These are phyloP conservation scores for Tragelaphus strepsiceros DNA, from an alignment of 2,113 vertebrate genomes.

Conservation along the genomic window DNA sequence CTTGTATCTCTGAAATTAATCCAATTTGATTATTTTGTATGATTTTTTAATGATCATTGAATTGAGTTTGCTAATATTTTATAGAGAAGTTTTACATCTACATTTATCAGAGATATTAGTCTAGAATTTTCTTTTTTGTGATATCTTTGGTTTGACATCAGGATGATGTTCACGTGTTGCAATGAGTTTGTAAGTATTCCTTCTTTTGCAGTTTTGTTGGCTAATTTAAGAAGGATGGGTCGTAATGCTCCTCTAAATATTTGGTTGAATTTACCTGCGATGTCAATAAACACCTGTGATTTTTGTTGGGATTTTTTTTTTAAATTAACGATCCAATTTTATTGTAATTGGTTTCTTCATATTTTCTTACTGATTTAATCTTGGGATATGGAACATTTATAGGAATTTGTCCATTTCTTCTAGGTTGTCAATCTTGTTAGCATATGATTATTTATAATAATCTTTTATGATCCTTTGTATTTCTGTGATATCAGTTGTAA, in stretches of 20 bases:
- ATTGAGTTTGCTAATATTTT: background rate
- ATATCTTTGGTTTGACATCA: background rate
- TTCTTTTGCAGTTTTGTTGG: background rate
- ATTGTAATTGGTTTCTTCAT: background rate
- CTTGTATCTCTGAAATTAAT: background rate
- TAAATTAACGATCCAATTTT: background rate
- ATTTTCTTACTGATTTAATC: background rate
- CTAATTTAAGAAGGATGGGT: background rate
- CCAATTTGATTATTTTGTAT: background rate
- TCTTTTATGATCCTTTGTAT: background rate
- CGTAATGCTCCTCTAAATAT: background rate
- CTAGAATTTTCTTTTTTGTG: background rate
- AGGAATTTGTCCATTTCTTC: background rate
- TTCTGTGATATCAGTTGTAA: background rate
- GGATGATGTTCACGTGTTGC: background rate
- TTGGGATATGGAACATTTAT: background rate
- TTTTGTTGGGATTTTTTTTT: background rate
- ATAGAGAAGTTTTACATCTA: background rate
- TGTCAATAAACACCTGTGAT: background rate
- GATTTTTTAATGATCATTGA: background rate
- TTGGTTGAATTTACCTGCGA: background rate
- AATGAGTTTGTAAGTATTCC: background rate
- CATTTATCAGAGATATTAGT: background rate
- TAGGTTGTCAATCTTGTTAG: background rate
- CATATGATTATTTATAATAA: background rate